phyloP scores from a whole-genome alignment of 2,113 vertebrate species.

The Neodon shergylaensis region DNA sequence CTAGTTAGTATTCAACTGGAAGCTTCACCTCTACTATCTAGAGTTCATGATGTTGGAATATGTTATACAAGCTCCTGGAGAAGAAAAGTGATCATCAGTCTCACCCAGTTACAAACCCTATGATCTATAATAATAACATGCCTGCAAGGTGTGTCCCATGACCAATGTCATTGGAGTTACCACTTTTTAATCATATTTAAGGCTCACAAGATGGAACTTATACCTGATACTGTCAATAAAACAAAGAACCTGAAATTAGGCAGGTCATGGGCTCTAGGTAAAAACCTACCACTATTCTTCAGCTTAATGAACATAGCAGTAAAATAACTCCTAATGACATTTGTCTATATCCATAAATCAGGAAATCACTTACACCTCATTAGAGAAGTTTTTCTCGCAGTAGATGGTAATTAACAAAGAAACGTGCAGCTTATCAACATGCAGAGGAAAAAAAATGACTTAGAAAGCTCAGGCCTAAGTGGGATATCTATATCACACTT shows the following conservation, averaged over 20 bases:
- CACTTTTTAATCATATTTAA: not conserved
- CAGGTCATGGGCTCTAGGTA: not conserved
- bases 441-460: not conserved
- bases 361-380: not conserved
- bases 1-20: not conserved
- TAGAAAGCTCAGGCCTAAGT: not conserved
- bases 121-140: not conserved
- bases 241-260: not conserved
- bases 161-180: too few species aligned
- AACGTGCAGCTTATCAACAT: not conserved
- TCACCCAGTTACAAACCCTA: not conserved
- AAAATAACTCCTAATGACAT: not conserved
- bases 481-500: not conserved
- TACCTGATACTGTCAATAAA: not conserved
- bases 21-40: not conserved
- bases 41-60: not conserved
- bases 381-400: not conserved
- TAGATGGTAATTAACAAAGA: not conserved
- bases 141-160: not conserved
- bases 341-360: not conserved
- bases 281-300: not conserved
- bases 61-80: not conserved
- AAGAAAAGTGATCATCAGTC: not conserved
- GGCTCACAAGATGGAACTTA: not conserved
- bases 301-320: not conserved